Evolutionary conservation across 2,888 invertebrate genomes (phyloP).

Genomic region (Caenorhabditis japonica): DNA sequence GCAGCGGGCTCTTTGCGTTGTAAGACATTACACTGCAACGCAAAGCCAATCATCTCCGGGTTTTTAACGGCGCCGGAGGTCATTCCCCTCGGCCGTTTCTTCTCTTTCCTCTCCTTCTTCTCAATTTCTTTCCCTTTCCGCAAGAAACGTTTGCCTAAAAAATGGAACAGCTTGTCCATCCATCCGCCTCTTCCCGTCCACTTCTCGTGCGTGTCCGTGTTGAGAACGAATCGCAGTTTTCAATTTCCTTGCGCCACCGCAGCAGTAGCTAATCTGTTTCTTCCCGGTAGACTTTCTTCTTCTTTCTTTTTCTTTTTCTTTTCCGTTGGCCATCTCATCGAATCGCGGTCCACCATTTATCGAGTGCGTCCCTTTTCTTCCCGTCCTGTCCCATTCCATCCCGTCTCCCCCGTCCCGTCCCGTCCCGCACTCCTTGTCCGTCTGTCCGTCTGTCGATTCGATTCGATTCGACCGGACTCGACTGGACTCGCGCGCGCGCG

Average conservation of each 20-base stretch:
- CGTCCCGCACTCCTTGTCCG: not conserved
- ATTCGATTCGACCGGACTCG: constrained; percentile 20
- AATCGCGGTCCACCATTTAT: constrained; percentile 40
- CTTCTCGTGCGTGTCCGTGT: constrained; percentile 16
- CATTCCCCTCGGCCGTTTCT: constrained; percentile 14
- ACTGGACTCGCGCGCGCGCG: constrained; percentile 19
- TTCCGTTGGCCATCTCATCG: constrained; percentile 23
- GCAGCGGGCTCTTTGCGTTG: too few relatives aligned
- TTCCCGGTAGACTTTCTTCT: constrained; percentile 5
- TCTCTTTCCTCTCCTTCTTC: constrained; percentile 13
- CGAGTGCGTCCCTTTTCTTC: constrained; percentile 27
- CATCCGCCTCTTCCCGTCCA: too few relatives aligned
- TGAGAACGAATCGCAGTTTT: constrained; percentile 30
- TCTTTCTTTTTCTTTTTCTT: constrained; percentile 8
- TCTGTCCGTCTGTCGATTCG: not conserved
- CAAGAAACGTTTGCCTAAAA: constrained; percentile 16
- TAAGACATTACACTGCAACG: too few relatives aligned
- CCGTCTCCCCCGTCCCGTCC: constrained; percentile 1
- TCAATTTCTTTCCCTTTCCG: too few relatives aligned
- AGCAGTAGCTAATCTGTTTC: constrained; percentile 39
- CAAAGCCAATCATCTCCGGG: not conserved
- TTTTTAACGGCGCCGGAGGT: constrained; percentile 24
- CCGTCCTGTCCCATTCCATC: too few relatives aligned
- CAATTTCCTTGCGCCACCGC: constrained; percentile 29
- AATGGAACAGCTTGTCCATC: constrained; percentile 49